Evolutionary conservation across 2,113 vertebrate species (phyloP).

Genomic region (Mola mola): DNA sequence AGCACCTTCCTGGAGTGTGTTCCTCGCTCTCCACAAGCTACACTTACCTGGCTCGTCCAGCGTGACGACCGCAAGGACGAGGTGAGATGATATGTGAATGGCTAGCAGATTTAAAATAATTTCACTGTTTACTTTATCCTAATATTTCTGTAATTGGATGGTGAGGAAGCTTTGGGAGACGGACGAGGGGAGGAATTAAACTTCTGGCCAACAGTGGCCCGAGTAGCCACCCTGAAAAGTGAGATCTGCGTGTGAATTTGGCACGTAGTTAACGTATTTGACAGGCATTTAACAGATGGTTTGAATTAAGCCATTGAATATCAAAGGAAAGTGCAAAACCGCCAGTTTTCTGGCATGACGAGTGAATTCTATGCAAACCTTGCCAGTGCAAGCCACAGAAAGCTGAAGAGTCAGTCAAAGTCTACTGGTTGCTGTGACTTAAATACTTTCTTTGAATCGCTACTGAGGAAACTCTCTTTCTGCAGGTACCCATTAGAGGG

Average conservation of each 20-base stretch:
- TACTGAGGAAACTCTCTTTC: background rate
- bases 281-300: constrained; percentile 63
- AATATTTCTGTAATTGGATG: background rate
- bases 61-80: constrained; percentile 84
- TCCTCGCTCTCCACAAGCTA: constrained; percentile 91
- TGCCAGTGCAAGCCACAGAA: constrained; percentile 30
- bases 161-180: background rate
- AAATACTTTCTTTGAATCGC: constrained; percentile 4
- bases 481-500: constrained; percentile 37
- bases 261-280: constrained; percentile 49
- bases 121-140: background rate
- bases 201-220: constrained; percentile 18
- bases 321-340: constrained; percentile 49
- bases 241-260: constrained; percentile 43
- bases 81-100: constrained; percentile 74
- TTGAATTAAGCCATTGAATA: constrained; percentile 59
- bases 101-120: background rate
- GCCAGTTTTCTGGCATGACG: constrained; percentile 46
- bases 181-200: background rate
- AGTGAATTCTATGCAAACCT: constrained; percentile 32
- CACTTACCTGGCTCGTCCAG: constrained; percentile 89
- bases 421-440: constrained; percentile 13
- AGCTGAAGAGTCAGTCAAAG: constrained; percentile 38
- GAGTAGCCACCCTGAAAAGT: constrained; percentile 35
- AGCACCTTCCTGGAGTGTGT: constrained; percentile 94